Conservation (phyloP, 2,888 invertebrate species). For the Calephelis perditalis region DNA sequence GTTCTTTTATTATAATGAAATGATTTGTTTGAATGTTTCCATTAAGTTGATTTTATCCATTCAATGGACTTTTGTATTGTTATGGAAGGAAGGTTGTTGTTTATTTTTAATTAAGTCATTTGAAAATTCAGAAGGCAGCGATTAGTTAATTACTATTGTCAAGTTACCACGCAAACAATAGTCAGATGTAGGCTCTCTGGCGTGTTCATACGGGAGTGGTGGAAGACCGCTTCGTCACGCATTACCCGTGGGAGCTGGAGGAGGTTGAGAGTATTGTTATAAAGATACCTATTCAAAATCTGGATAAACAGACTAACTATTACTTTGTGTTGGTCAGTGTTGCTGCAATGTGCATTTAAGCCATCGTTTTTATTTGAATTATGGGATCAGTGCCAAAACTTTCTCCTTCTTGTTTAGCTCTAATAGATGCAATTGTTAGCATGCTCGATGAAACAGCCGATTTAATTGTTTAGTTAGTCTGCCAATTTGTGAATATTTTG, state of each 20-base stretch:
- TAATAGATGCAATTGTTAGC: slow-evolving; percentile 77
- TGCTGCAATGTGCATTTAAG: slow-evolving; percentile 76
- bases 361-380: slow-evolving; percentile 69
- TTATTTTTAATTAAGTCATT: slow-evolving; percentile 71
- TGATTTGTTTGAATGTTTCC: slow-evolving; percentile 73
- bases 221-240: slow-evolving; percentile 23
- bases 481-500: slow-evolving; percentile 79
- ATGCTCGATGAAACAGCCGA: slow-evolving; percentile 73
- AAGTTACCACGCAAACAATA: slow-evolving; percentile 73
- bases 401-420: slow-evolving; percentile 75
- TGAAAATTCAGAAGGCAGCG: slow-evolving; percentile 71
- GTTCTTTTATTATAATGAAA: slow-evolving; percentile 69
- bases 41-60: slow-evolving; percentile 75
- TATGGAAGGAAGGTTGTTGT: slow-evolving; percentile 72
- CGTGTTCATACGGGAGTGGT: slow-evolving; percentile 33
- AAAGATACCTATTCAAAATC: slow-evolving; percentile 76
- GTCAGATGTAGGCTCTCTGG: slow-evolving; percentile 72
- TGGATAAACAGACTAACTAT: slow-evolving; percentile 72
- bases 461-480: slow-evolving; percentile 77
- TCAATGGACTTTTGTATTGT: slow-evolving; percentile 72
- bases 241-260: slow-evolving; percentile 65
- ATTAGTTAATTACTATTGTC: slow-evolving; percentile 64
- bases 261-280: slow-evolving; percentile 74
- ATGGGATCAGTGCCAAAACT: slow-evolving; percentile 78
- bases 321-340: slow-evolving; percentile 56